A percentile compares a stretch with the other conserved stretches of the same genome.
Evolutionary conservation across 1,140 invertebrate genomes (phyloP).

Genomic region (Drosophila pseudoobscura): DNA sequence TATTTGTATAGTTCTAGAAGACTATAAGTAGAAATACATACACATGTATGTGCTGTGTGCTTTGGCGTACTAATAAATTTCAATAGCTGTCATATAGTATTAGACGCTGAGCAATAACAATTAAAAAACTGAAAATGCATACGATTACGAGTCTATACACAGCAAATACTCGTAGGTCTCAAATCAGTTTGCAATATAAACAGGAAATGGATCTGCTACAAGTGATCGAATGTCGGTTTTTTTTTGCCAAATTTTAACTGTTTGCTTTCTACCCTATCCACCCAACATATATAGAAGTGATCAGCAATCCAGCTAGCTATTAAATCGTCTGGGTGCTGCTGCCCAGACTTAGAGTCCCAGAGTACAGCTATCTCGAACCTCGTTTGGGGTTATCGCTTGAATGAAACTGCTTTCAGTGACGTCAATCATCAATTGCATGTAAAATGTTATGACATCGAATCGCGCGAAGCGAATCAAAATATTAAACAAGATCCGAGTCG

Average conservation of each 20-base stretch:
- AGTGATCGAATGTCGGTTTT: slow-evolving; percentile 14
- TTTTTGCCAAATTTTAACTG: slow-evolving; percentile 1
- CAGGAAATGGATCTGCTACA: slow-evolving; percentile 18
- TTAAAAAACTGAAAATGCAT: slow-evolving; percentile 9
- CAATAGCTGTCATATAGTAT: too few species aligned
- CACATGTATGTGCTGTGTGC: slow-evolving; percentile 12
- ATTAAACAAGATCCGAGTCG: slow-evolving; percentile 5
- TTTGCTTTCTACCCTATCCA: too few species aligned
- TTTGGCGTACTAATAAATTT: slow-evolving; percentile 33
- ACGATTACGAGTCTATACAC: not conserved
- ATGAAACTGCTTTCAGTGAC: slow-evolving; percentile 43
- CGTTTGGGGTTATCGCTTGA: slow-evolving; percentile 53
- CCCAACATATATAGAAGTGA: slow-evolving; percentile 12
- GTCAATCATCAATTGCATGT: slow-evolving; percentile 56
- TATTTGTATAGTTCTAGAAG: too few species aligned
- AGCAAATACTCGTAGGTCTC: slow-evolving; percentile 10
- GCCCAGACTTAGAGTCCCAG: slow-evolving; percentile 25
- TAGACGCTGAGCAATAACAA: not conserved
- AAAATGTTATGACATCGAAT: slow-evolving; percentile 58
- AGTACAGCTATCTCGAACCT: slow-evolving; percentile 21
- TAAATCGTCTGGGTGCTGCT: not conserved
- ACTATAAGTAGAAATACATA: not conserved
- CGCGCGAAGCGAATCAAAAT: slow-evolving; percentile 6
- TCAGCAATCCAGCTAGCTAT: not conserved
- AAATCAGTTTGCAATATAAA: slow-evolving; percentile 6